Conservation (phyloP, 1,140 invertebrate species). For the Akabosia matsudoensis region DNA sequence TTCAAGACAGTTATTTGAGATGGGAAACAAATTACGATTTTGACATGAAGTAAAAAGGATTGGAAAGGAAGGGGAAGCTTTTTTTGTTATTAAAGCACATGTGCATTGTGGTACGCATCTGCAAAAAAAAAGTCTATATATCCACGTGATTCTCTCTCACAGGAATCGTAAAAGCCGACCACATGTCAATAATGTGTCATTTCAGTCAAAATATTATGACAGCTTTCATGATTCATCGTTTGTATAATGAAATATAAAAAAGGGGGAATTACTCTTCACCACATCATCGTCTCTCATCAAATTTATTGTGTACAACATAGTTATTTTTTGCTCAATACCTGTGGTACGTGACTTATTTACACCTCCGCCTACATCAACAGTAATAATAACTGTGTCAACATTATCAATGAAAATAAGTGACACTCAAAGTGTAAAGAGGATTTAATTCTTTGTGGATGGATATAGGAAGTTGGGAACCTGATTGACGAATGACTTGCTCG, state of each 20-base stretch:
- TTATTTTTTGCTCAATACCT: neutral
- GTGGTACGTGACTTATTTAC: neutral
- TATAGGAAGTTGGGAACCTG: too few relatives aligned
- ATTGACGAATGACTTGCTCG: too few relatives aligned
- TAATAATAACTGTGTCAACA: too few relatives aligned
- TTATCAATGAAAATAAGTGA: too few relatives aligned
- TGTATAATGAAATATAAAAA: neutral
- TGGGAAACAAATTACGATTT: neutral
- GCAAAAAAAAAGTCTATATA: neutral
- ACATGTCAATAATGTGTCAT: conserved; percentile 14
- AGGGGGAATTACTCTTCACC: neutral
- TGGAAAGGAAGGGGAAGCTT: neutral
- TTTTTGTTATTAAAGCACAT: neutral
- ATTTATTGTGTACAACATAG: neutral
- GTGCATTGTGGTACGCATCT: neutral
- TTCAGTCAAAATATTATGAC: conserved; percentile 11
- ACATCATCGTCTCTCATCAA: neutral
- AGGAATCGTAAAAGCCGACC: neutral
- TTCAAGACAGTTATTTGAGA: neutral
- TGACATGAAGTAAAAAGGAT: neutral
- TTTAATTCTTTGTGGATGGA: too few relatives aligned
- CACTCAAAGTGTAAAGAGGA: too few relatives aligned
- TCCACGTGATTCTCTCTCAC: neutral
- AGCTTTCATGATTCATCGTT: neutral
- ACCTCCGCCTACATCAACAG: too few relatives aligned